Evolutionary conservation across 2,797 vertebrate species (phyloP), one percentile per base, ranked within the genome.

Genomic region (Poecilia picta): DNA sequence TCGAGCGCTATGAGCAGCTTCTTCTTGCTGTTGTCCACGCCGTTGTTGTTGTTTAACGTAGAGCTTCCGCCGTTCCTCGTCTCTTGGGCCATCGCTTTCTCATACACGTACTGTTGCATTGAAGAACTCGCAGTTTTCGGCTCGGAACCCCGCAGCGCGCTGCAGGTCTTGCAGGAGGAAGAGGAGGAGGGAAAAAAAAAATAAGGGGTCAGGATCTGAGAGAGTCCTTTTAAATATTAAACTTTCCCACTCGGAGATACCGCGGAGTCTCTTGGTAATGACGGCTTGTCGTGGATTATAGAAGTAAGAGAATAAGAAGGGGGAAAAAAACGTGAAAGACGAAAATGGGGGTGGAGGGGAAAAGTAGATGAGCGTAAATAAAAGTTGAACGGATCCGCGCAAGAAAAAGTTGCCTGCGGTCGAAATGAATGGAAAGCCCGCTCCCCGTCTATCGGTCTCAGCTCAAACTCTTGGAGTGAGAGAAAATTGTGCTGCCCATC

Each of bases 71-170:
- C 98, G 95, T 98, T 98, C 93, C 97, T 97, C 92, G 96, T 97
- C 94, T 99, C 97, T 81, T 97, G 96, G 62, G 96, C 97, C 96
- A 98, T 99, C 85, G 97, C 97, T 95, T 98, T 99, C 94, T 99
- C 98, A 96, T 98, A 99, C 95, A 97, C 97, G 96, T 98, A 98
- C 93, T 95, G 97, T 95, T 98, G 97, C 98, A 98, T 98, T 91
- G 74, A 90, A 94, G 57, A 93, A 93, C 16, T 88, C 83, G 84
- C 85, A 83, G 59, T 73, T 77, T 75, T 84, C 85, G 25, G 79
- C 70, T 87, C 83, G 23, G 79, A 91, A 92, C 89, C 91, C 93
- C 91, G 80, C 91, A 85, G 86, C 86, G 78, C 86, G 81, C 86
- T 53, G 75, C 8, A 72, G 78, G 87, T 75, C 36, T 74, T 53